Evolutionary conservation across 2,113 vertebrate genomes (phyloP).

Genomic region (Prinia subflava): DNA sequence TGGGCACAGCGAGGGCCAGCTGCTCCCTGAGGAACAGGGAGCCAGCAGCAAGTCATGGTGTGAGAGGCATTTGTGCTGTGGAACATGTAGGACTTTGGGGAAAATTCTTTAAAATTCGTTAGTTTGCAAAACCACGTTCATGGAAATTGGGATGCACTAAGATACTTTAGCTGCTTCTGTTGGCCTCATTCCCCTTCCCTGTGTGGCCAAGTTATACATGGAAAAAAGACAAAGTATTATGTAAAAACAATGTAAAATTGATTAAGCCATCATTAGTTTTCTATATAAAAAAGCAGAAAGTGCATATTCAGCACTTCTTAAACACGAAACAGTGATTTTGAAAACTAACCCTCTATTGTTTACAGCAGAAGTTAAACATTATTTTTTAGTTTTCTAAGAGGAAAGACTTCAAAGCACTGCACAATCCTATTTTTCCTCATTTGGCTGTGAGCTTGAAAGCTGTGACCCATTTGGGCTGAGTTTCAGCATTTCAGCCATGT

Average conservation of each 20-base stretch:
- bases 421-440: background rate
- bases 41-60: background rate
- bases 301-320: background rate
- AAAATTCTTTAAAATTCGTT: background rate
- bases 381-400: background rate
- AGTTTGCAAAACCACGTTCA: background rate
- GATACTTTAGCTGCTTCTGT: background rate
- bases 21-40: background rate
- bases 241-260: background rate
- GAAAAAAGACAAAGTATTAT: background rate
- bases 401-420: background rate
- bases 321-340: background rate
- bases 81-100: background rate
- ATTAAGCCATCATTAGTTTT: background rate
- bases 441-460: background rate
- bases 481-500: background rate
- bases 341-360: background rate
- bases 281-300: background rate
- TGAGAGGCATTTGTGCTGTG: background rate
- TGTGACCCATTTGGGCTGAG: background rate
- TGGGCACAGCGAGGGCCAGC: fast-evolving
- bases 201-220: background rate
- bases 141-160: background rate
- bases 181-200: background rate
- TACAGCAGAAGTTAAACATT: background rate